Conservation (phyloP, 2,888 invertebrate species). For the Zaprionus obscuricornis region DNA sequence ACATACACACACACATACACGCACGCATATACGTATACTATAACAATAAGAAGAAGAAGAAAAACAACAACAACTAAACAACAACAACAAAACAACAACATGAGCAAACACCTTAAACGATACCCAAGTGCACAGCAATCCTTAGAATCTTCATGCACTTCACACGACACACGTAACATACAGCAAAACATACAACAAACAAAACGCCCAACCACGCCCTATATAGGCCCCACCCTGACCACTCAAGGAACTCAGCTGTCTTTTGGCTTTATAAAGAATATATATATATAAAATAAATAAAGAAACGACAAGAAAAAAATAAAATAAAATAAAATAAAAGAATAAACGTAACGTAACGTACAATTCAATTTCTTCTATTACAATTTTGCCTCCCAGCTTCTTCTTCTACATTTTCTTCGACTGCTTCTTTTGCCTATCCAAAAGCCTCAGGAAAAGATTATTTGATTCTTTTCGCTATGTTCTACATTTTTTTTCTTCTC, state of each 20-base stretch:
- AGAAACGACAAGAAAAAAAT: slow-evolving; percentile 35
- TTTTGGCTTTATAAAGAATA: slow-evolving; percentile 36
- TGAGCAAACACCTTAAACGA: slow-evolving; percentile 53
- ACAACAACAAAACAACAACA: slow-evolving; percentile 32
- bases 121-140: slow-evolving; percentile 70
- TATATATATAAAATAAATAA: slow-evolving; percentile 22
- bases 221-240: too few relatives aligned
- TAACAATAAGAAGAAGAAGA: slow-evolving; percentile 37
- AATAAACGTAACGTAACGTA: slow-evolving; percentile 48
- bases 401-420: not conserved
- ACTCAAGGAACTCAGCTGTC: slow-evolving; percentile 63
- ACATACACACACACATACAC: slow-evolving; percentile 17
- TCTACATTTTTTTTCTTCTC: not conserved
- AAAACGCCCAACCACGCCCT: slow-evolving; percentile 32
- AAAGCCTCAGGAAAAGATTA: too few relatives aligned
- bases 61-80: slow-evolving; percentile 18
- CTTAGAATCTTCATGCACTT: slow-evolving; percentile 56
- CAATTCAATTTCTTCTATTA: slow-evolving; percentile 76
- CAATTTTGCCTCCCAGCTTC: slow-evolving; percentile 59
- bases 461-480: slow-evolving; percentile 27
- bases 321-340: slow-evolving; percentile 20
- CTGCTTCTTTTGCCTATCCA: not conserved
- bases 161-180: slow-evolving; percentile 29
- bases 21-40: slow-evolving; percentile 33
- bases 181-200: slow-evolving; percentile 30